phyloP scores from a whole-genome alignment of 2,797 vertebrate genomes.

The Hirundo rustica region DNA sequence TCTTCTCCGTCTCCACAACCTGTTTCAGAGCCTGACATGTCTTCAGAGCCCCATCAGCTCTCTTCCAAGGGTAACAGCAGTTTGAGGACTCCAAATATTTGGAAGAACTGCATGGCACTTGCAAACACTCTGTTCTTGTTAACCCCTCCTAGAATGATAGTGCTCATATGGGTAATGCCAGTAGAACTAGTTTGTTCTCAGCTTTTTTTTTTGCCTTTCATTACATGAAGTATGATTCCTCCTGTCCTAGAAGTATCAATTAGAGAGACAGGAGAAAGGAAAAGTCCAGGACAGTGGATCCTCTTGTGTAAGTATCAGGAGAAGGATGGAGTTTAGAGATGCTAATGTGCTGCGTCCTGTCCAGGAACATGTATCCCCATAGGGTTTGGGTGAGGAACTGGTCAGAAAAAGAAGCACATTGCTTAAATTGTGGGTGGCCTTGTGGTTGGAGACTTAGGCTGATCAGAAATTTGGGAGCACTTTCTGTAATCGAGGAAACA shows the following conservation, averaged over 20 bases:
- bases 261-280: conserved; percentile 32
- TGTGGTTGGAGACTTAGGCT: neutral
- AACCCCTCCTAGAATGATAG: conserved; percentile 54
- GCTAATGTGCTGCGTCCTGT: neutral
- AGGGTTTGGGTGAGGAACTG: neutral
- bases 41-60: conserved; percentile 82
- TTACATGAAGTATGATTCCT: neutral
- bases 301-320: conserved; percentile 43
- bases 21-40: conserved; percentile 81
- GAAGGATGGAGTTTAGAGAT: neutral
- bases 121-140: conserved; percentile 62
- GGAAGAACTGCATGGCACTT: conserved; percentile 75
- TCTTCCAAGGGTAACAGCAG: conserved; percentile 84
- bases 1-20: conserved; percentile 86
- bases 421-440: neutral
- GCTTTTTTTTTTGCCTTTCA: conserved; percentile 16
- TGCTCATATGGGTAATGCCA: conserved; percentile 29
- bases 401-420: neutral
- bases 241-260: conserved; percentile 46
- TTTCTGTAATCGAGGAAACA: neutral
- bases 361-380: neutral
- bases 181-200: conserved; percentile 39
- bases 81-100: conserved; percentile 73
- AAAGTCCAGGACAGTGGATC: conserved; percentile 18
- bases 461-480: neutral